Base-by-base conservation (phyloP, 2,113 vertebrate genomes). In the Cercocebus atys region DNA sequence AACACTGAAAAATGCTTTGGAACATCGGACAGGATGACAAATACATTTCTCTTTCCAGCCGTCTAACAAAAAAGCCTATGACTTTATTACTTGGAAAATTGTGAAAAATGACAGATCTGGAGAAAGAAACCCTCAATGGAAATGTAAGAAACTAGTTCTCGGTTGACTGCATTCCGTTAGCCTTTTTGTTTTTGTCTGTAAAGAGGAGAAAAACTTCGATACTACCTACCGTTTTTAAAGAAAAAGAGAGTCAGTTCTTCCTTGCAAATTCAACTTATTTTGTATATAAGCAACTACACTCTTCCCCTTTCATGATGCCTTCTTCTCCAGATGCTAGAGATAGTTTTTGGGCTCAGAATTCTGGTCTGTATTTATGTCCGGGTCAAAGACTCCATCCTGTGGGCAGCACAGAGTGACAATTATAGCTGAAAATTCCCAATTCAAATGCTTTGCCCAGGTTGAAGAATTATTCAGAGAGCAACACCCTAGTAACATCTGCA, bases 231-330 rank as follows among this genome's bases (percentile, higher is more conserved):
- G 0, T 4, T 18, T 59, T 40, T 57, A 52, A 59, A 14, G n/a
- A n/a, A 43, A 8, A 5, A 16, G 17, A 35, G 11, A 17, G 14
- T 57, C 45, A 12, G 35, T 20, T 66, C 6, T 47, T 88, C 12
- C 55, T 1, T 38, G 22, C 20, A 4, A 7, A 57, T 23, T 35
- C 23, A 5, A n/a, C 47, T 10, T 4, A 1, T 5, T 43, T 45
- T 13, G 12, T 22, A 10, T 20, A 8, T 16, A n/a, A 9, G 3
- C 40, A 25, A 1, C 32, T 8, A 0, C 0, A 0, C 0, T 9
- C 3, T 1, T 22, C 12, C 14, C 8, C 52, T 68, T 68, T 23
- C 3, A 47, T 30, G 23, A 27, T 40, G 8, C 30, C 16, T 3
- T 18, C 30, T 38, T 20, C 57, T 25, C 22, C 8, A 0, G 13